These are phyloP conservation scores for Mystacides longicornis DNA, from an alignment of 2,888 invertebrate genomes.

Conservation along the genomic window DNA sequence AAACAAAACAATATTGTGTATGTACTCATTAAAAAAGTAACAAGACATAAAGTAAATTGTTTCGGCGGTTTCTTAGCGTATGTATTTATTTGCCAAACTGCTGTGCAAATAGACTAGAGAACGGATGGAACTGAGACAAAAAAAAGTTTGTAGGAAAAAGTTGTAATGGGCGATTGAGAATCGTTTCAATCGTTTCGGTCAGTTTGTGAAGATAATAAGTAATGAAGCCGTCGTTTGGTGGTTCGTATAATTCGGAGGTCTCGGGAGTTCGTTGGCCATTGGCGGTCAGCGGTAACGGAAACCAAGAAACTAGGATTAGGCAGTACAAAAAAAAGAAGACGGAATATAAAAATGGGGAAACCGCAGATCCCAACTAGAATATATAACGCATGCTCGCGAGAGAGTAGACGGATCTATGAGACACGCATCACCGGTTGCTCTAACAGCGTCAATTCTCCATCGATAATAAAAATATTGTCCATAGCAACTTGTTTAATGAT, in stretches of 20 bases:
- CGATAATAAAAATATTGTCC: too few relatives aligned
- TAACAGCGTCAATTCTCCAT: too few relatives aligned
- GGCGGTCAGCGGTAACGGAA: conserved; percentile 10
- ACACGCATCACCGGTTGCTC: conserved; percentile 18
- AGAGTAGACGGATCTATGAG: conserved; percentile 2
- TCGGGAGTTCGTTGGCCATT: conserved; percentile 14
- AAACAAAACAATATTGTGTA: too few relatives aligned
- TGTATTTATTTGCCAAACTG: too few relatives aligned
- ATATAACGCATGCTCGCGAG: conserved; percentile 5
- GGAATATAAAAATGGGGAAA: conserved; percentile 18
- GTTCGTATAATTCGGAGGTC: conserved; percentile 16
- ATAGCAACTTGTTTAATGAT: too few relatives aligned
- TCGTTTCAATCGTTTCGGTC: conserved; percentile 17
- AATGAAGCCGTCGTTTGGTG: conserved; percentile 4
- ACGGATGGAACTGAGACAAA: conserved; percentile 21
- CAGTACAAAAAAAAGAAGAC: conserved; percentile 14
- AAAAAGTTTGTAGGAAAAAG: conserved; percentile 11
- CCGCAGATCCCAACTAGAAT: conserved; percentile 20
- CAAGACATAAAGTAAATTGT: not conserved
- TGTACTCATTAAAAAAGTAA: not conserved
- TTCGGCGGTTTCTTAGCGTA: conserved; percentile 13
- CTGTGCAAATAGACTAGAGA: too few relatives aligned
- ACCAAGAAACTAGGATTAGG: conserved; percentile 10
- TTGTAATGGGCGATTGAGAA: conserved; percentile 13
- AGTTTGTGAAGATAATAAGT: conserved; percentile 18